Base-by-base conservation (phyloP, 1,140 invertebrate species). In the Prorops nasuta region DNA sequence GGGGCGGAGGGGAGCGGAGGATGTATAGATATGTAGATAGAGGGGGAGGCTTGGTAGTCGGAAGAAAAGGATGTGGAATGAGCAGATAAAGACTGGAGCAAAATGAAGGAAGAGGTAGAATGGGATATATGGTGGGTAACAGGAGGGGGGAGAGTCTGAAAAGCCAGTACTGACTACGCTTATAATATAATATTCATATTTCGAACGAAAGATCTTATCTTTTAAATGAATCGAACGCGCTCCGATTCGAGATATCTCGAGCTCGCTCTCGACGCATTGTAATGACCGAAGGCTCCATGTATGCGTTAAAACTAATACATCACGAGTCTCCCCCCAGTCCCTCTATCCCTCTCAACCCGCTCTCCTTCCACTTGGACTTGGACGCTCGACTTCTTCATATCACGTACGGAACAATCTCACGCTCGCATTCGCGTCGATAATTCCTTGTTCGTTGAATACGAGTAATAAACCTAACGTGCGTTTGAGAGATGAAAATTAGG, bases 171-270 rank as follows among this genome's bases (percentile, higher is more conserved):
- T 38, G 54, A 42, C 53, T 47, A 47, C 60, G 59, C 64, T 66
- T 66, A 66, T 64, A 66, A 63, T 73, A 73, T 73, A 72, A 74
- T 74, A 72, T 72, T 74, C 71, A 74, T 74, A 72, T 72, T 74
- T 74, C 71, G 70, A 74, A 71, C 67, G 63, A 72, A 74, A 74
- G 71, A 74, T 74, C 62, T 67, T 74, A 74, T 74, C 71, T 72
- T 63, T 66, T 70, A 74, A 74, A 74, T 73, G 71, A 73, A 72
- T 74, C 70, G 71, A 71, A 67, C 56, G 64, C 63, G 58, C 54
- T 59, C 57, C 61, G 57, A 63, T 64, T 63, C 60, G 56, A 59
- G 59, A 63, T 61, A 63, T 60, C 63, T 62, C 54, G 59, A 62
- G 60, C 53, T 60, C 42, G 49, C 16, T 48, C 57, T 44, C 54